These are phyloP conservation scores for Parochlus steinenii DNA, from an alignment of 2,888 invertebrate genomes.

Conservation along the genomic window DNA sequence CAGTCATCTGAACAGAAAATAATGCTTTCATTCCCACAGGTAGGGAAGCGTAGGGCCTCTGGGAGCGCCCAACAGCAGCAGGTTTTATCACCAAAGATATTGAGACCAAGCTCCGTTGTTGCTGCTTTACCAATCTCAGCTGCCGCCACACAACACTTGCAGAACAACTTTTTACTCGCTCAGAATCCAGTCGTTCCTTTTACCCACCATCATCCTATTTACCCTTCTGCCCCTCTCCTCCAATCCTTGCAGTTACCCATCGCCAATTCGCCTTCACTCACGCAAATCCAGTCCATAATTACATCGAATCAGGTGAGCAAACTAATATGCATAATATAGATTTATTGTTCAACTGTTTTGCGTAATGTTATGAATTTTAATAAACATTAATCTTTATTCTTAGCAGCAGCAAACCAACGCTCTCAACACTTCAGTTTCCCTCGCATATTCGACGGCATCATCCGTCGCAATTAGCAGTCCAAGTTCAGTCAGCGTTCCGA, in stretches of 20 bases:
- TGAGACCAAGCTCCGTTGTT: constrained; percentile 26
- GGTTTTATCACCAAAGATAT: constrained; percentile 33
- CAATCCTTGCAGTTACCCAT: constrained; percentile 7
- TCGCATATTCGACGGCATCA: constrained; percentile 13
- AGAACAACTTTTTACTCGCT: constrained; percentile 14
- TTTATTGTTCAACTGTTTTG: too few species aligned
- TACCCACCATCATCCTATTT: too few species aligned
- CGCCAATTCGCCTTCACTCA: constrained; percentile 12
- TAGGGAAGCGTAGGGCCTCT: constrained; percentile 34
- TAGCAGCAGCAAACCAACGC: constrained; percentile 12
- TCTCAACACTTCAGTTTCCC: constrained; percentile 12
- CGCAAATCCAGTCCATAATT: constrained; percentile 12
- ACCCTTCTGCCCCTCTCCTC: constrained; percentile 7
- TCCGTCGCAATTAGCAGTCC: constrained; percentile 15
- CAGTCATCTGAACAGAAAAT: too few species aligned
- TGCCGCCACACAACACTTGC: constrained; percentile 6
- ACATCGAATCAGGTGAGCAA: too few species aligned
- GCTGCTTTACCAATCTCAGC: constrained; percentile 14
- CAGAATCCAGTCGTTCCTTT: constrained; percentile 13
- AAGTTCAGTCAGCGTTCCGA: constrained; percentile 14
- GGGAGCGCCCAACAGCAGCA: constrained; percentile 30
- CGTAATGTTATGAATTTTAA: too few species aligned
- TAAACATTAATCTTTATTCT: too few species aligned
- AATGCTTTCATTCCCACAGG: too few species aligned
- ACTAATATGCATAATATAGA: too few species aligned